These are phyloP conservation scores for Ophioninae sp. DNA, from an alignment of 2,888 invertebrate species.

Conservation along the genomic window DNA sequence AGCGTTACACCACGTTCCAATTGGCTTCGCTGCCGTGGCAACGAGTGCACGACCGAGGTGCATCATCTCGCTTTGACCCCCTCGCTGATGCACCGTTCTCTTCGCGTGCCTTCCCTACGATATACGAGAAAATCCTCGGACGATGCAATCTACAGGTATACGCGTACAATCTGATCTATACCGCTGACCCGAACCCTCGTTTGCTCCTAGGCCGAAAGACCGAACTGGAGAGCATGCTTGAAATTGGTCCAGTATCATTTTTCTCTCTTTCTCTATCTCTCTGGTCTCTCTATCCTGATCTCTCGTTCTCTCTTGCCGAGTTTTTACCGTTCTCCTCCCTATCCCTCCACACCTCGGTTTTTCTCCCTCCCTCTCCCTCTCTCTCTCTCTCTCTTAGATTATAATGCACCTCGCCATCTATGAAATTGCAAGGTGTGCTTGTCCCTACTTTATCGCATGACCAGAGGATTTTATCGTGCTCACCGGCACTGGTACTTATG, in stretches of 20 bases:
- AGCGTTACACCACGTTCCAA: constrained; percentile 38
- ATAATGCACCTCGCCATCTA: constrained; percentile 28
- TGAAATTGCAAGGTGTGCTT: constrained; percentile 56
- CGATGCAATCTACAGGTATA: constrained; percentile 4
- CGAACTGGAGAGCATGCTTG: constrained; percentile 39
- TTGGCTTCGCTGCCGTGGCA: constrained; percentile 44
- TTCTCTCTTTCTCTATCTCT: constrained; percentile 24
- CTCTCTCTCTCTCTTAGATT: constrained; percentile 6
- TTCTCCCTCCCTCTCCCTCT: constrained; percentile 4
- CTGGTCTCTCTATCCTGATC: not conserved
- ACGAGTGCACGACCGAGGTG: constrained; percentile 35
- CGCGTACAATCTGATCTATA: constrained; percentile 18
- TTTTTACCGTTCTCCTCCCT: not conserved
- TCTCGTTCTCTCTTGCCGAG: constrained; percentile 11
- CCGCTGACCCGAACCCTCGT: constrained; percentile 45
- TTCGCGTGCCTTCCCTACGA: constrained; percentile 13
- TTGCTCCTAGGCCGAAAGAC: constrained; percentile 49
- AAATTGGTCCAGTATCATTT: constrained; percentile 43
- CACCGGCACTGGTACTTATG: constrained; percentile 8
- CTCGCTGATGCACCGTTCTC: constrained; percentile 33
- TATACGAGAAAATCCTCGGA: constrained; percentile 19
- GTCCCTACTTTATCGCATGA: constrained; percentile 32
- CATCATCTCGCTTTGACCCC: constrained; percentile 31
- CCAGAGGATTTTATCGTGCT: constrained; percentile 17
- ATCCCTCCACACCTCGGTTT: constrained; percentile 12